Base-by-base conservation (phyloP, 1,140 invertebrate species). In the Drosophila guanche region DNA sequence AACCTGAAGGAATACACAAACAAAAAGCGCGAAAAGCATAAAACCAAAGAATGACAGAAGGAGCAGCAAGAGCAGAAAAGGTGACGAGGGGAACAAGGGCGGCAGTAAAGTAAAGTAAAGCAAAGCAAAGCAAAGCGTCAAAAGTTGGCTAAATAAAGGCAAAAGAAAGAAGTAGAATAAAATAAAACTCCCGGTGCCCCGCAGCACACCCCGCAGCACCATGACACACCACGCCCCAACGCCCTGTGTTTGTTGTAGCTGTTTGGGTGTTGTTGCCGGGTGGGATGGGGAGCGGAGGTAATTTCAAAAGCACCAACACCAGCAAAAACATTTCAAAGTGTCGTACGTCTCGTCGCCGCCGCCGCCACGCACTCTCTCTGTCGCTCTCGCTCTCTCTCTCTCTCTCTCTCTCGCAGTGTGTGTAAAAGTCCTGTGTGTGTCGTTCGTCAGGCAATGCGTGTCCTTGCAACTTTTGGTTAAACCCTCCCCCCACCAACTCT, bases 391-490 rank as follows among this genome's bases (percentile, higher is more conserved):
- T n/a, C 5, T 20, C 53, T 41, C 45, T 45, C 25, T 46, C 71
- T 27, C 25, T 23, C 42, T 52, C 8, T 27, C 54, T 29, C 45
- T 41, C 25, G 46, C 63, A 22, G 47, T 29, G 70, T 47, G 70
- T 52, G 52, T 42, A 41, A 29, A 53, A 29, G 29, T 46, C 48
- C 41, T 58, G 53, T 48, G 72, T 54, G 20, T 67, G 33, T 45
- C 57, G 65, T 55, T 68, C 58, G 55, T 77, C 68, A 72, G 69
- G 57, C 75, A 48, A 65, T 54, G 76, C 79, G 78, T 81, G 78
- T 81, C 78, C 78, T 81, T 81, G 78, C 78, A 68, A 79, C 76
- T 79, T 69, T 78, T 46, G 68, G 61, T 62, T 79, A 58, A 74
- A 48, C 41, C 55, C 40, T 43, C 29, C 25, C 51, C 25, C 47